Percentiles rank a stretch among this genome's conserved stretches.
Conservation (phyloP, 2,888 invertebrate genomes). For the Agrotis exclamationis region DNA sequence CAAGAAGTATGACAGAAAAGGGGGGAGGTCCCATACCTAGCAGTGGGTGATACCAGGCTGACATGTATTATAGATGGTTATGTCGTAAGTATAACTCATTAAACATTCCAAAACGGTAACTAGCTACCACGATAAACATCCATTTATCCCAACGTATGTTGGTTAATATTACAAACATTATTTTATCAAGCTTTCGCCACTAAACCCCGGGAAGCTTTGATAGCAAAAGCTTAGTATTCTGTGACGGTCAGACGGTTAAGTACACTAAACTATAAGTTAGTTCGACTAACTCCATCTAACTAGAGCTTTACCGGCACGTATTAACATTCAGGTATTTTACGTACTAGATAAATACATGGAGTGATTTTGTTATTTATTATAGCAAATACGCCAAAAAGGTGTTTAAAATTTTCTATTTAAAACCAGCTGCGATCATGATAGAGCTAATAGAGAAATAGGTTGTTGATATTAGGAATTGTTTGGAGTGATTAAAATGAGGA, state of each 20-base stretch:
- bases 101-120: neutral
- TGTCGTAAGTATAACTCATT: no score
- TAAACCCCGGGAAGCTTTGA: slow-evolving; percentile 44
- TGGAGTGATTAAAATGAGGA: no score
- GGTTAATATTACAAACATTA: slow-evolving; percentile 14
- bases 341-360: neutral
- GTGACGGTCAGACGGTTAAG: slow-evolving; percentile 36
- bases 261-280: slow-evolving; percentile 51
- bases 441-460: neutral
- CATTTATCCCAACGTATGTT: neutral
- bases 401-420: no score
- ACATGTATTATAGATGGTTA: no score
- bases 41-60: no score
- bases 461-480: neutral
- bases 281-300: slow-evolving; percentile 45
- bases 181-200: slow-evolving; percentile 22
- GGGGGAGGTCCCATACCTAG: no score
- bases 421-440: no score
- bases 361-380: slow-evolving; percentile 1
- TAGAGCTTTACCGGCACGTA: slow-evolving; percentile 8
- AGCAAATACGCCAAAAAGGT: neutral
- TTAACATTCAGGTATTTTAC: slow-evolving; percentile 18
- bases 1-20: no score
- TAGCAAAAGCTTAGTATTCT: slow-evolving; percentile 44
- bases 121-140: neutral